Evolutionary conservation across 2,888 invertebrate species (phyloP), one percentile per base, ranked within the genome.

Genomic region (Leptarthrus brevirostris): DNA sequence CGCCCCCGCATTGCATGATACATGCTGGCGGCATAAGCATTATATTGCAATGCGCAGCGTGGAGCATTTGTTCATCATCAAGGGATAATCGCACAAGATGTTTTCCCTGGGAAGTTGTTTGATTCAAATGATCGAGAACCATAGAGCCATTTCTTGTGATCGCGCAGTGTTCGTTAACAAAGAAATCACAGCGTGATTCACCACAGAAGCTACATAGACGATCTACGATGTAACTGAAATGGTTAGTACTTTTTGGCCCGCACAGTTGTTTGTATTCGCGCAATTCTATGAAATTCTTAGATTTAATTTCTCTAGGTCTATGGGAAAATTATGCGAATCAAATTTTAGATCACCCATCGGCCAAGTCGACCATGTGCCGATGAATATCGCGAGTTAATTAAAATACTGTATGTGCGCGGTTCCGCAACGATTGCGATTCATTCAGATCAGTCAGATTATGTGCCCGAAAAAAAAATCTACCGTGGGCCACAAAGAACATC

Each of bases 341-440:
- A 69, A 69, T 69, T 69, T 69, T 69, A 69, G 69, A 69, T 34
- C 69, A 26, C 12, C 52, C 52, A 52, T 52, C 36, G 52, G 30
- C 20, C 52, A 52, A 18, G 16, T 18, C 30, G 8, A 18, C 36
- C 69, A 52, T 69, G 69, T 30, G 52, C 69, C 69, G 69, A 69
- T 69, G 69, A 52, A 34, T 54, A 73, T 73, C 64, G 64, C 44
- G 16, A 18, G 44, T 66, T 73, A 73, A 73, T 73, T 73, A 73
- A 73, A 73, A 66, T 73, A 66, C 54, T 73, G 73, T 53, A 53
- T 73, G 73, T 66, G 49, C 73, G 66, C 66, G 64, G 66, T 73
- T 73, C 73, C 73, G 73, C 73, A 73, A 73, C 73, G 73, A 53
- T 73, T 66, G 30, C 64, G 66, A 54, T 66, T 73, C 64, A 73